phyloP scores from a whole-genome alignment of 2,888 invertebrate species.

The Fragum fragum region DNA sequence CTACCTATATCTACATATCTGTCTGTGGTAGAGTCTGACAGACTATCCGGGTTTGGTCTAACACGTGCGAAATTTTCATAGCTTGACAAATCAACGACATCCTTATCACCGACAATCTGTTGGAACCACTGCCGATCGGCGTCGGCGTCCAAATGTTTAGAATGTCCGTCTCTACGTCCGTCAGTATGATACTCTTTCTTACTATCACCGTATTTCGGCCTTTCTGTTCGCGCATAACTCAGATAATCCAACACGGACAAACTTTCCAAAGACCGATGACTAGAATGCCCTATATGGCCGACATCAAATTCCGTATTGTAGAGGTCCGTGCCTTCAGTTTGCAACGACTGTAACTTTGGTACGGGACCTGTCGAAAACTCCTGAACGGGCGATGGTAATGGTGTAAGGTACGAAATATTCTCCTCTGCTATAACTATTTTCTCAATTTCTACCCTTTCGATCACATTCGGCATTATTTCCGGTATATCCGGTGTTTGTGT shows the following conservation, averaged over 20 bases:
- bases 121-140: conserved; percentile 70
- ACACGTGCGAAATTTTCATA: conserved; percentile 71
- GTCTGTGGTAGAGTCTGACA: conserved; percentile 48
- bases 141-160: conserved; percentile 35
- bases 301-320: conserved; percentile 19
- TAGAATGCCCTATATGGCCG: conserved; percentile 59
- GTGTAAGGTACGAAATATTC: background rate
- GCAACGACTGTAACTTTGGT: conserved; percentile 13
- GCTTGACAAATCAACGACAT: conserved; percentile 63
- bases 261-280: conserved; percentile 51
- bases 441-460: conserved; percentile 7
- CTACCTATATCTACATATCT: conserved; percentile 45
- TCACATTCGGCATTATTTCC: background rate
- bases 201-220: conserved; percentile 26
- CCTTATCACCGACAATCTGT: conserved; percentile 70
- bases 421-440: background rate
- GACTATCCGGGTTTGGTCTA: conserved; percentile 40
- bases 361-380: conserved; percentile 8
- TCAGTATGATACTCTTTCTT: conserved; percentile 14
- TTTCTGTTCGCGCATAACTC: conserved; percentile 46
- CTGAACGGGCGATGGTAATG: background rate
- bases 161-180: conserved; percentile 33
- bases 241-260: conserved; percentile 60
- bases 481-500: conserved; percentile 37
- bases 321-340: conserved; percentile 5